Base-by-base conservation (phyloP, 1,140 invertebrate species). In the Cydia amplana region DNA sequence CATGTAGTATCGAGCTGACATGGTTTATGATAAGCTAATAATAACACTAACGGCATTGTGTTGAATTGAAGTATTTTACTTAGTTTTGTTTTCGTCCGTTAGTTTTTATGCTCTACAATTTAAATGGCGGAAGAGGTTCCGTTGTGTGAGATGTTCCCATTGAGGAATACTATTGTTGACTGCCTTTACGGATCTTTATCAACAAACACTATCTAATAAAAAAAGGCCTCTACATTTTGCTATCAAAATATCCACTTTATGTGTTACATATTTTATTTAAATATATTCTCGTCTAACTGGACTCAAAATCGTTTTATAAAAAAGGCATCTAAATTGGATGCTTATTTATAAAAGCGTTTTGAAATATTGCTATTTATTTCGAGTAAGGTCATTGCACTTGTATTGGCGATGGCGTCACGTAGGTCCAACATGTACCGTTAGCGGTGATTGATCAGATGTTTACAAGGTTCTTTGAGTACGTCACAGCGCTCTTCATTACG, bases 81-180 rank as follows among this genome's bases (percentile, higher is more conserved):
- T 79, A 75, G 75, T 78, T 83, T 83, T 80, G 75, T 84, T 84
- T 76, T 80, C 78, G 43, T 73, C 77, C 79, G 82, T 84, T 81
- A 82, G 79, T 80, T 84, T 83, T 77, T 80, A 77, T 79, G 82
- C 73, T 83, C 77, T 77, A 80, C 76, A 75, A 82, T 80, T 78
- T 82, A 84, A 83, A 81, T 79, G 77, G 80, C 82, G 85, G 85
- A 86, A 84, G 80, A 79, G 81, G 81, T 87, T 84, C 87, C 82
- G 84, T 87, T 88, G 83, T 74, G 83, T 83, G 79, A 75, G 82
- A 85, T 78, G 72, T 74, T 84, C 77, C 75, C 82, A 74, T 82
- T 80, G 79, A 81, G 73, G 65, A 80, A 76, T 70, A 80, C 80
- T 49, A 86, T 83, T 86, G 85, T 86, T 83, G 65, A 75, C 75